Evolutionary conservation across 64 coral and sea anemone genomes (phyloP).

Genomic region (Montipora sp.): DNA sequence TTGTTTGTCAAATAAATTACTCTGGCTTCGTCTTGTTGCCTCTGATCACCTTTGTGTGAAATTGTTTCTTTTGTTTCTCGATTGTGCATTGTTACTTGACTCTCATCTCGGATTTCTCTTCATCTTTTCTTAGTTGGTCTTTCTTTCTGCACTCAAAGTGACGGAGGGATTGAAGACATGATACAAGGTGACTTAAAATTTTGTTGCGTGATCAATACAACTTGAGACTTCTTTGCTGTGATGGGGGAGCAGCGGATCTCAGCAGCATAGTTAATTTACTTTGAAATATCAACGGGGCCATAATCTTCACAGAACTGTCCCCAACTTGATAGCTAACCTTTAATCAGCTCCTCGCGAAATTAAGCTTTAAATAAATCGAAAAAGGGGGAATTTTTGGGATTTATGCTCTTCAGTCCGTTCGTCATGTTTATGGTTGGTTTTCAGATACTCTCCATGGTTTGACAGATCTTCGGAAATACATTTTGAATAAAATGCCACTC

Average conservation of each 20-base stretch:
- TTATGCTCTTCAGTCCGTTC: conserved; percentile 1
- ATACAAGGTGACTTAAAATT: conserved; percentile 18
- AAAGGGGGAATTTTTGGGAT: neutral
- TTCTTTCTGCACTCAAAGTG: conserved; percentile 58
- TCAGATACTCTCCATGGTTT: too few relatives aligned
- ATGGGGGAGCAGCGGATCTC: neutral
- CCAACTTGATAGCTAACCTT: too few relatives aligned
- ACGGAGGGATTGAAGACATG: conserved; percentile 61
- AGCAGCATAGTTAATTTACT: neutral
- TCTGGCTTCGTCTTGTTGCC: too few relatives aligned
- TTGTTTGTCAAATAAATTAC: too few relatives aligned
- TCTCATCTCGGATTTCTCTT: neutral
- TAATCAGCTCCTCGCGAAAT: too few relatives aligned
- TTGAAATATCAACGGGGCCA: too few relatives aligned
- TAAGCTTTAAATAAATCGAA: too few relatives aligned
- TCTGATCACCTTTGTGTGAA: neutral
- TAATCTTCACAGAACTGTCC: neutral
- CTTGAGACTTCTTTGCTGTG: neutral
- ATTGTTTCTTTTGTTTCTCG: neutral
- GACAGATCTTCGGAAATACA: too few relatives aligned
- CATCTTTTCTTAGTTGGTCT: conserved; percentile 21
- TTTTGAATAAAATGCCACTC: too few relatives aligned
- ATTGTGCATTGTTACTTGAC: neutral
- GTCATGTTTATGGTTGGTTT: neutral
- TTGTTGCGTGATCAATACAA: neutral